Base-by-base conservation (phyloP, 2,797 vertebrate species). In the Tympanoctomys barrerae region DNA sequence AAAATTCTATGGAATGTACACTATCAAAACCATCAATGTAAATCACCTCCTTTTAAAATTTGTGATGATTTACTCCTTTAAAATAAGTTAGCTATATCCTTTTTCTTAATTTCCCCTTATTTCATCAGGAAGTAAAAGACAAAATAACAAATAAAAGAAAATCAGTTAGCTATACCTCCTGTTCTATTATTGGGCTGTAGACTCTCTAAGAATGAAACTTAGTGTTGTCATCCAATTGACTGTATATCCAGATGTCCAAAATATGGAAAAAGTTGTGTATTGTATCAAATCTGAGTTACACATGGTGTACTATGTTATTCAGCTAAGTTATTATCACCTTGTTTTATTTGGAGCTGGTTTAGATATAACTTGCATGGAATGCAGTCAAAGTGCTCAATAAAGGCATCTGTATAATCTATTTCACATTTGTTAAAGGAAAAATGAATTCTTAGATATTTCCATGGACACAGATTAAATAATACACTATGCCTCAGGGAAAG, bases 401-500 rank as follows among this genome's bases (percentile, higher is more conserved):
- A 86, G 28, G 49, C 5, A 66, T 70, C 75, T 31, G 36, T 86
- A 90, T 36, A 88, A 33, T 1, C 8, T 82, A 46, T 91, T 89
- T 42, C 54, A 91, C 31, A 59, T 78, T 91, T 93, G 85, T 71
- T n/a, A 91, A 95, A 93, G 9, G 18, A 10, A 70, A 91, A 81
- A 33, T 57, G 42, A 94, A 86, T 89, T 82, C 31, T 64, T 85
- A 96, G 88, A n/a, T 90, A 54, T 82, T 93, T 59, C 22, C 14
- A 21, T 36, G 31, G 13, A 28, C 39, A 42, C 85, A 86, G 71
- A 82, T 96, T 87, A 88, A 62, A 91, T 91, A 82, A 71, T 85
- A 52, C 24, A 24, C 16, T 78, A 11, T 66, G 64, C 57, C 54
- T 79, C 31, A 22, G 21, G 64, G 54, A 91, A 91, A 8, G 12